These are phyloP conservation scores for Bostrychus sinensis DNA, from an alignment of 2,113 vertebrate genomes.

Conservation along the genomic window DNA sequence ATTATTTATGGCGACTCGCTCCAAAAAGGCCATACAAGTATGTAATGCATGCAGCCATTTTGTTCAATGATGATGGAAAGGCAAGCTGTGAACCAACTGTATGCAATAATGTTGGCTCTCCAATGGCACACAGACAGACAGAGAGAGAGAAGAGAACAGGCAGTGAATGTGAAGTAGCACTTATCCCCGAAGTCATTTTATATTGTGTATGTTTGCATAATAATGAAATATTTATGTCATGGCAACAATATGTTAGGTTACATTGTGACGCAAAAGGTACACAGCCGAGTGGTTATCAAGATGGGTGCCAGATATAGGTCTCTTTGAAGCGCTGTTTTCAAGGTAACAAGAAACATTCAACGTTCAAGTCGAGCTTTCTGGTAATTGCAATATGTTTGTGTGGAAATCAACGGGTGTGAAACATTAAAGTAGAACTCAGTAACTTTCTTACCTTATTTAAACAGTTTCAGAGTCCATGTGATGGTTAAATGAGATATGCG, in stretches of 20 bases:
- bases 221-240: not conserved
- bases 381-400: no score
- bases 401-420: no score
- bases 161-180: not conserved
- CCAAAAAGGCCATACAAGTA: slow-evolving; percentile 44
- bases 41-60: slow-evolving; percentile 62
- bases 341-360: no score
- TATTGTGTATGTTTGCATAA: not conserved
- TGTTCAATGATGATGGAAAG: slow-evolving; percentile 57
- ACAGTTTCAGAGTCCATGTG: no score
- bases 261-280: not conserved
- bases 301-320: no score
- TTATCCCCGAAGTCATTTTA: not conserved
- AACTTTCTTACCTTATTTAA: no score
- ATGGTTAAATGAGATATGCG: no score
- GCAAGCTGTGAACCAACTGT: slow-evolving; percentile 35
- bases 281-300: not conserved
- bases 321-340: no score
- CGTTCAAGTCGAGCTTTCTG: no score
- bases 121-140: not conserved
- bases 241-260: not conserved
- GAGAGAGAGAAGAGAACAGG: not conserved
- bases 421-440: no score
- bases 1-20: slow-evolving; percentile 64
- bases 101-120: slow-evolving; percentile 40